Evolutionary conservation across 2,797 vertebrate species (phyloP), one percentile per base, ranked within the genome.

Genomic region (Labeo calbasu): DNA sequence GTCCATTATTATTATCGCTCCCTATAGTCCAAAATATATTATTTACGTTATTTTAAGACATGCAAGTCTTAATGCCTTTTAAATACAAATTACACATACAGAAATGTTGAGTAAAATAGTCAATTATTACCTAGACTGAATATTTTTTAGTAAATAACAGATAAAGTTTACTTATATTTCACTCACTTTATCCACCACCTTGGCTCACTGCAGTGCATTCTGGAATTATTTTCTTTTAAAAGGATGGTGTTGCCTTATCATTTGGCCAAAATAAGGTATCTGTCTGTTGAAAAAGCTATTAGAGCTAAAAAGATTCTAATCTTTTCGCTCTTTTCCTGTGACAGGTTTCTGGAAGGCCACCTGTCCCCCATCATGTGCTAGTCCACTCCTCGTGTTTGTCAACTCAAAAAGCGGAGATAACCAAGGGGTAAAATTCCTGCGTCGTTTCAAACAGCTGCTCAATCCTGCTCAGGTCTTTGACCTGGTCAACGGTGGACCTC

Each of bases 361-460:
- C 40, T 99, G 97, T 85, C 97, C 98, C 59, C 98, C 98, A 11
- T 98, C 97, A 43, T 98, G 97, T 91, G 97, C 98, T 93, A 99
- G 98, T 87, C 98, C 98, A 79, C 96, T 99, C 48, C 94, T 99
- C 91, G 98, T 99, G 89, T 99, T 99, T 82, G 98, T 99, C 88
- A 99, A 99, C 92, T 99, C 98, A 69, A 99, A 99, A 95, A 99
- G 98, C 72, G 98, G 98, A 76, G 98, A 99, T 94, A 99, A 99
- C 95, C 98, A 99, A 93, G 98, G 98, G 84, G 98, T 99, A 71
- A 99, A 99, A 85, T 99, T 99, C 91, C 96, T 99, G 59, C 96
- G 98, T 6, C 96, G 98, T 84, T 99, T 99, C 93, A 99, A 99
- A 91, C 98, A 99, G 93, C 96, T 99, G 51, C 96, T 99, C 81